Evolutionary conservation across 2,888 invertebrate genomes (phyloP).

Genomic region (Hanleya hanleyi): DNA sequence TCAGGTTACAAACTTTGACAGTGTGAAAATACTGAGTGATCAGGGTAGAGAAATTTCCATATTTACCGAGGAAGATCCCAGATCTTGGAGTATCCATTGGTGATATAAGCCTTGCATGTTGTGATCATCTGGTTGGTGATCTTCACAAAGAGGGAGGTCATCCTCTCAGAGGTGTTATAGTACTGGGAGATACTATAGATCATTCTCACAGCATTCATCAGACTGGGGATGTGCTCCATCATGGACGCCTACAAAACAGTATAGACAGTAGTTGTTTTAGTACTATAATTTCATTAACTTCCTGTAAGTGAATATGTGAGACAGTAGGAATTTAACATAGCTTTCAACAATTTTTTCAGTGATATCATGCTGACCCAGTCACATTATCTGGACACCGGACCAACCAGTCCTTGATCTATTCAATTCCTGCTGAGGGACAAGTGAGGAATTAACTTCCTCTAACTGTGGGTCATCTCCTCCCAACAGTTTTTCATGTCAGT

Average conservation of each 20-base stretch:
- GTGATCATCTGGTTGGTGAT: slow-evolving; percentile 99
- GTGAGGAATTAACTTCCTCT: too few relatives aligned
- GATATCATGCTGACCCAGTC: too few relatives aligned
- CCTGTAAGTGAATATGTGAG: not conserved
- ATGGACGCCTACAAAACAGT: slow-evolving; percentile 81
- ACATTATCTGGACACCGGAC: too few relatives aligned
- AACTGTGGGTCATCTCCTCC: too few relatives aligned
- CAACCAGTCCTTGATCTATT: too few relatives aligned
- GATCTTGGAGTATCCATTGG: slow-evolving; percentile 82
- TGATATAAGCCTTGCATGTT: slow-evolving; percentile 93
- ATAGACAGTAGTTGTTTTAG: not conserved
- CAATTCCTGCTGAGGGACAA: too few relatives aligned
- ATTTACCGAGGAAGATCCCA: slow-evolving; percentile 88
- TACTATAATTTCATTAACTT: not conserved
- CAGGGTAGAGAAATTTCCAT: not conserved
- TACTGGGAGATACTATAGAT: slow-evolving; percentile 97
- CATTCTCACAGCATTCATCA: slow-evolving; percentile 92
- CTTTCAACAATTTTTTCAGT: too few relatives aligned
- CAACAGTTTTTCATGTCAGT: too few relatives aligned
- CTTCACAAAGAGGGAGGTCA: slow-evolving; percentile 97
- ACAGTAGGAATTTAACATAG: not conserved
- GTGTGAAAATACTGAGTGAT: too few relatives aligned
- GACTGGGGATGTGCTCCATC: slow-evolving; percentile 89
- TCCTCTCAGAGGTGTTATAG: slow-evolving; percentile 96
- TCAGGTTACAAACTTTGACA: too few relatives aligned